A percentile compares a stretch with the other conserved stretches of the same genome.
These are phyloP conservation scores for Leucoraja erinaceus DNA, from an alignment of 2,113 vertebrate species.

Conservation along the genomic window DNA sequence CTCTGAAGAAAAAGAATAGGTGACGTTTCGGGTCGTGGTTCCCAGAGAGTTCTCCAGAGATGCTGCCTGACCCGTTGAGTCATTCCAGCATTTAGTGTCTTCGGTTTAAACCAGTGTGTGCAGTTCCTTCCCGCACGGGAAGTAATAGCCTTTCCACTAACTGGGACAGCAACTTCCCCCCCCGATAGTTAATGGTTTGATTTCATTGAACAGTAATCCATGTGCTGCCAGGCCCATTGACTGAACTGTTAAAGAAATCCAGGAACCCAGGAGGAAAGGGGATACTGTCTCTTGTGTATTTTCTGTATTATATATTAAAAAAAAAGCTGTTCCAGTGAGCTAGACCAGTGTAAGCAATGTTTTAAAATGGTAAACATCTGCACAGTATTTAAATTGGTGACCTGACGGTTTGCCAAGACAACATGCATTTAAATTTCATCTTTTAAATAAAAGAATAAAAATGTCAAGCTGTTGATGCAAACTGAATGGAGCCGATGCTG, in stretches of 20 bases:
- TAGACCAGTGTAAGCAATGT: slow-evolving; percentile 33
- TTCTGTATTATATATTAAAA: slow-evolving; percentile 25
- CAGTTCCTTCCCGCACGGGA: too few relatives aligned
- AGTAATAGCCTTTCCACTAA: too few relatives aligned
- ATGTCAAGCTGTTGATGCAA: slow-evolving; percentile 25
- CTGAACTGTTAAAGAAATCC: slow-evolving; percentile 15
- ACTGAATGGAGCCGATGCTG: slow-evolving; percentile 17
- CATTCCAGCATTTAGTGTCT: too few relatives aligned
- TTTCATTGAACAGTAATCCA: not conserved
- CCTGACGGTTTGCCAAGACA: slow-evolving; percentile 17
- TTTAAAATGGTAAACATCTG: slow-evolving; percentile 32
- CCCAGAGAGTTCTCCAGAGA: too few relatives aligned
- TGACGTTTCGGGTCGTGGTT: too few relatives aligned
- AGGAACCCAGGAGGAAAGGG: not conserved
- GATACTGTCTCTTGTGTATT: slow-evolving; percentile 34
- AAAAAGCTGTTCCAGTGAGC: slow-evolving; percentile 17
- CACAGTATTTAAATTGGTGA: slow-evolving; percentile 36
- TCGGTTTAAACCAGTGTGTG: too few relatives aligned
- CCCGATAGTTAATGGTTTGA: not conserved
- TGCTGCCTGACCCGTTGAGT: too few relatives aligned
- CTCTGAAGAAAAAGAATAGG: too few relatives aligned
- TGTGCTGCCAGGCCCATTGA: not conserved
- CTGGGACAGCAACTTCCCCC: too few relatives aligned
- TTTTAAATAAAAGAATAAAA: not conserved
- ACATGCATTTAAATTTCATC: not conserved